Conservation (phyloP, 2,888 invertebrate genomes). For the Sphaerophoria taeniata region DNA sequence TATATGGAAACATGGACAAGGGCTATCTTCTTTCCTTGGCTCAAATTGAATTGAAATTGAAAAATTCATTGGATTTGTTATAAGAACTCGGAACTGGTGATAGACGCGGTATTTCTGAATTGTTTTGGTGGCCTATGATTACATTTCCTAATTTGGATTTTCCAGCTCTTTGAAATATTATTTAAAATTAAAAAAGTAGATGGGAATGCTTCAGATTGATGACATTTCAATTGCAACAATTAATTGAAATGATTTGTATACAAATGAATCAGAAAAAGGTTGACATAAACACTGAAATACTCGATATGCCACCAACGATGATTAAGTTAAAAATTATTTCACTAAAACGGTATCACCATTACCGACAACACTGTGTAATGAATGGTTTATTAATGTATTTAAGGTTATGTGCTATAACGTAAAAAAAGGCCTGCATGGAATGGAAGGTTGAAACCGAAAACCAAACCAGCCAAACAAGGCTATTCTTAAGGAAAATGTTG, state of each 20-base stretch:
- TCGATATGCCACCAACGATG: constrained; percentile 56
- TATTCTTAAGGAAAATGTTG: constrained; percentile 76
- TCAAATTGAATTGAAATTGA: constrained; percentile 23
- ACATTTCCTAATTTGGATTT: no score
- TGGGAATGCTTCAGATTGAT: no score
- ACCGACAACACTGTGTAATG: constrained; percentile 78
- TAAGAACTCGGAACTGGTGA: background rate
- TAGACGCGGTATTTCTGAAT: no score
- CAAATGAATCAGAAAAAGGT: no score
- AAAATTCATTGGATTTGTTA: background rate
- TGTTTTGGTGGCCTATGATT: no score
- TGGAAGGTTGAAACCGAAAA: constrained; percentile 17
- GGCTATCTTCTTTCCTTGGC: constrained; percentile 16
- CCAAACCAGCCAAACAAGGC: constrained; percentile 16
- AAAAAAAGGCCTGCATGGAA: background rate
- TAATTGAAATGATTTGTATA: no score
- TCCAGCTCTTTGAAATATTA: no score
- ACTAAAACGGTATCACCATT: constrained; percentile 54
- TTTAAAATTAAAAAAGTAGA: no score
- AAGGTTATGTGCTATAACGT: constrained; percentile 22
- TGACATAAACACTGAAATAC: background rate
- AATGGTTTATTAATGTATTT: constrained; percentile 82
- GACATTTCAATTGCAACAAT: no score
- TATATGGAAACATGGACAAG: constrained; percentile 37
- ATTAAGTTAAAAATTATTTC: constrained; percentile 36